These are phyloP conservation scores for Siphamia tubifer DNA, from an alignment of 2,113 vertebrate genomes.

Conservation along the genomic window DNA sequence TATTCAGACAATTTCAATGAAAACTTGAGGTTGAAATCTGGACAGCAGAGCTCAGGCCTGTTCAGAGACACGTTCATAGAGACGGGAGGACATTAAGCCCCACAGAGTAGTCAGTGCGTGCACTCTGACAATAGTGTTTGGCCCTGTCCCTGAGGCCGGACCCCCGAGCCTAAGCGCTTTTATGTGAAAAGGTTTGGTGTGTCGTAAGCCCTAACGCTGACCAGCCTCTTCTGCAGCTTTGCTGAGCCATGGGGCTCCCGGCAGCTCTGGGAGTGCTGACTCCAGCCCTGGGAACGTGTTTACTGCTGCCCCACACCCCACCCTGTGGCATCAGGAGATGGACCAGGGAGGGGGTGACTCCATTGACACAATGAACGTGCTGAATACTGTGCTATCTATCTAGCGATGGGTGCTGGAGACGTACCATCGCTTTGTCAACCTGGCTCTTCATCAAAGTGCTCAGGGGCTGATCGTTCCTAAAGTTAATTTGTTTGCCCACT, in stretches of 20 bases:
- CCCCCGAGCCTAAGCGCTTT: conserved; percentile 66
- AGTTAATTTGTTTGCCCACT: conserved; percentile 20
- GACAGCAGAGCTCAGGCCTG: background rate
- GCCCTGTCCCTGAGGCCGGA: conserved; percentile 40
- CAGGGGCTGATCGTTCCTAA: conserved; percentile 7
- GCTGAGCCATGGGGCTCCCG: conserved; percentile 78
- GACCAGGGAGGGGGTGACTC: background rate
- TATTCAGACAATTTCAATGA: too few species aligned
- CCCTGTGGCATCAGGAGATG: conserved; percentile 58
- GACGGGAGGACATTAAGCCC: conserved; percentile 52
- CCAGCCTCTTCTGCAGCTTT: conserved; percentile 76
- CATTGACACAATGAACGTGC: conserved; percentile 80
- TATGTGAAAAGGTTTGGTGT: conserved; percentile 70
- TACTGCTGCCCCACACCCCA: conserved; percentile 67
- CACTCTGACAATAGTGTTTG: conserved; percentile 65
- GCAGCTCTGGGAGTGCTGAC: conserved; percentile 79
- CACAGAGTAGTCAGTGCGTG: conserved; percentile 34
- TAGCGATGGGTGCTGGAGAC: conserved; percentile 41
- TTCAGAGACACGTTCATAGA: background rate
- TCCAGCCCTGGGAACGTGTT: conserved; percentile 78
- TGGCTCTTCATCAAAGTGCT: conserved; percentile 25
- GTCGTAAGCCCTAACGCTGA: conserved; percentile 73
- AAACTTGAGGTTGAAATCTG: background rate
- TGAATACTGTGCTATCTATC: conserved; percentile 74
- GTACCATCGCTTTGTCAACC: conserved; percentile 48